A percentile compares a stretch with the other conserved stretches of the same genome.
Conservation (phyloP, 1,140 invertebrate species). For the Drosophila rhopaloa region DNA sequence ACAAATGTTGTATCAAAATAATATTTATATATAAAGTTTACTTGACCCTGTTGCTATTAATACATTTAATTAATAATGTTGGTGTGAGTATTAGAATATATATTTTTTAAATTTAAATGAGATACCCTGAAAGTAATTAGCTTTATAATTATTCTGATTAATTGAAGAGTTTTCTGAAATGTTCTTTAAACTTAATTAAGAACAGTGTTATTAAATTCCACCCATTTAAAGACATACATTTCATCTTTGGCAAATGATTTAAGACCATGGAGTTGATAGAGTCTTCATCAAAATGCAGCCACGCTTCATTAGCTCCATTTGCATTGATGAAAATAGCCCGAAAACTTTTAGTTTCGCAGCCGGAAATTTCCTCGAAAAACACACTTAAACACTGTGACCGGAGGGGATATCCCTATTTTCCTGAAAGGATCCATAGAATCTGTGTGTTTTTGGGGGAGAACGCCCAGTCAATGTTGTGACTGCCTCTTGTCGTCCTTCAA, state of each 20-base stretch:
- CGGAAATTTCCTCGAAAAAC: constrained; percentile 9
- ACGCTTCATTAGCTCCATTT: constrained; percentile 9
- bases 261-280: neutral
- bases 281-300: neutral
- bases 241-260: neutral
- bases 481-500: constrained; percentile 33
- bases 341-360: constrained; percentile 8
- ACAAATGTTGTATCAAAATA: too few species aligned
- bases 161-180: too few species aligned
- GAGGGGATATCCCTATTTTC: neutral
- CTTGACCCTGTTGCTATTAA: too few species aligned
- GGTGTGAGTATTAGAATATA: too few species aligned
- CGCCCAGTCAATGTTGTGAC: constrained; percentile 62
- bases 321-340: constrained; percentile 1
- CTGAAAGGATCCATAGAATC: neutral
- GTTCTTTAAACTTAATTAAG: too few species aligned
- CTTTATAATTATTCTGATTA: too few species aligned
- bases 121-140: too few species aligned
- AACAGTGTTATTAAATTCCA: too few species aligned
- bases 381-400: neutral
- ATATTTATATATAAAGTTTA: too few species aligned
- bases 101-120: too few species aligned
- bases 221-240: too few species aligned
- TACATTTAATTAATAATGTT: too few species aligned
- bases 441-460: constrained; percentile 2